A percentile compares a stretch with the other conserved stretches of the same genome.
Conservation (phyloP, 2,888 invertebrate genomes). For the Amblyjoppa proteus region DNA sequence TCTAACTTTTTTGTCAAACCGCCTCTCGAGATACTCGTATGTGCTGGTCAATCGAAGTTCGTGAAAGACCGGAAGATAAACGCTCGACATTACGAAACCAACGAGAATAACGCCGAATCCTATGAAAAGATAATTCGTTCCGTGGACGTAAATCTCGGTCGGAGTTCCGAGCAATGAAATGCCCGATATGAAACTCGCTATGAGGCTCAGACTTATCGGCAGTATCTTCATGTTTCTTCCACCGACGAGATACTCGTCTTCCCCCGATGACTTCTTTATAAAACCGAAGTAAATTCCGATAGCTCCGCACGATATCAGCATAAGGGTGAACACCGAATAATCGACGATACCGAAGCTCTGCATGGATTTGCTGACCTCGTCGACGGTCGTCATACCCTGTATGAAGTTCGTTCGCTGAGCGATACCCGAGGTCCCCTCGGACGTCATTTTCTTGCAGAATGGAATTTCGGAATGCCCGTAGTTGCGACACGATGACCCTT, state of each 20-base stretch:
- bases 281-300: conserved; percentile 95
- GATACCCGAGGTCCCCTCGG: conserved; percentile 71
- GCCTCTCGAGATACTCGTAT: conserved; percentile 92
- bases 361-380: conserved; percentile 86
- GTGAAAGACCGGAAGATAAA: conserved; percentile 92
- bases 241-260: conserved; percentile 92
- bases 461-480: conserved; percentile 69
- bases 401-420: conserved; percentile 65
- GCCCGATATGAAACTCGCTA: conserved; percentile 93
- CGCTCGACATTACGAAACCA: conserved; percentile 88
- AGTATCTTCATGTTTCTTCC: conserved; percentile 93
- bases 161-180: conserved; percentile 92
- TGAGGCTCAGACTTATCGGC: conserved; percentile 93
- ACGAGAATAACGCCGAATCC: conserved; percentile 88
- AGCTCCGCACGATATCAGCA: conserved; percentile 91
- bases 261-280: conserved; percentile 88
- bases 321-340: conserved; percentile 91
- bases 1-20: conserved; percentile 90
- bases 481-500: background rate
- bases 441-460: conserved; percentile 76
- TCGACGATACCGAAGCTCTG: conserved; percentile 91
- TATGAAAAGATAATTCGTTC: conserved; percentile 91
- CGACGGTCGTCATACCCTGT: conserved; percentile 83
- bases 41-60: conserved; percentile 91
- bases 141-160: conserved; percentile 93